Evolutionary conservation across 2,888 invertebrate species (phyloP).

Genomic region (Synanthedon tipuliformis): DNA sequence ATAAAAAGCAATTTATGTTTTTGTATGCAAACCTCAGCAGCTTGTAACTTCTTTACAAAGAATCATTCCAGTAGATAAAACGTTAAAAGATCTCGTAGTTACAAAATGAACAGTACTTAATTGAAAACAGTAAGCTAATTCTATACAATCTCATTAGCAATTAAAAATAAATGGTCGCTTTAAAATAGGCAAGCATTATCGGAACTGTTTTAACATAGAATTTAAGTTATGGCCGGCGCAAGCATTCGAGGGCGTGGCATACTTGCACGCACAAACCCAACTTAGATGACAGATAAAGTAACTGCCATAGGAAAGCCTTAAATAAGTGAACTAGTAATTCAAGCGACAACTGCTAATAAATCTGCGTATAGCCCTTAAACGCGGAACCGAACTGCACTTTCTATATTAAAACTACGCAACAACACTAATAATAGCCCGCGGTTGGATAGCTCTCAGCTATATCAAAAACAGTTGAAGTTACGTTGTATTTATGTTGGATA

Average conservation of each 20-base stretch:
- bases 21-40: too few relatives aligned
- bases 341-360: neutral
- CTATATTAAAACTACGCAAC: constrained; percentile 1
- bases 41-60: too few relatives aligned
- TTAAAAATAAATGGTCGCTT: neutral
- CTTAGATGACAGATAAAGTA: constrained; percentile 24
- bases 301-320: constrained; percentile 14
- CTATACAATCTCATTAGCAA: neutral
- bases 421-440: too few relatives aligned
- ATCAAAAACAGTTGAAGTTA: too few relatives aligned
- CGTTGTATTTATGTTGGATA: too few relatives aligned
- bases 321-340: constrained; percentile 11
- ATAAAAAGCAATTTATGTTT: too few relatives aligned
- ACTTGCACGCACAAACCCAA: constrained; percentile 18
- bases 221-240: neutral
- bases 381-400: neutral
- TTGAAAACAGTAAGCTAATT: too few relatives aligned
- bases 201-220: neutral
- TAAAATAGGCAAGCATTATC: neutral
- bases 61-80: too few relatives aligned
- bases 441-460: too few relatives aligned
- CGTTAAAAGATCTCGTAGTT: too few relatives aligned
- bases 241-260: constrained; percentile 18
- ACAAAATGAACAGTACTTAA: too few relatives aligned
- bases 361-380: neutral